Percentiles rank a stretch among this genome's conserved stretches.
phyloP scores from a whole-genome alignment of 2,888 invertebrate genomes.

The Leptopilina drosophilae region DNA sequence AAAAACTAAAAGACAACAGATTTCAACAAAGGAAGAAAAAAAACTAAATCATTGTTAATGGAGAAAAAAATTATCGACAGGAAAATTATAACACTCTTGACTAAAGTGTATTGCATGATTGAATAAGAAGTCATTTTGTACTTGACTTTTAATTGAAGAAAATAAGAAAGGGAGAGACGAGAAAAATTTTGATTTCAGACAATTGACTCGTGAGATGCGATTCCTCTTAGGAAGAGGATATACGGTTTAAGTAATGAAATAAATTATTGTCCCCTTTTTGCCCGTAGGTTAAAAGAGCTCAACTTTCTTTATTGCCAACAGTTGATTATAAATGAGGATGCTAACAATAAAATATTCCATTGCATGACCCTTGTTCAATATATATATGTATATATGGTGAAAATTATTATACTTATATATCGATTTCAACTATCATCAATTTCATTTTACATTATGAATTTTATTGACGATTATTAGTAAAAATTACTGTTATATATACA shows the following conservation, averaged over 20 bases:
- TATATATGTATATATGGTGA: not conserved
- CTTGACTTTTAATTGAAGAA: too few relatives aligned
- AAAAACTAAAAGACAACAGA: too few relatives aligned
- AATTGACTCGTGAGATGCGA: not conserved
- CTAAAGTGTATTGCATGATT: too few relatives aligned
- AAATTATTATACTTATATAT: constrained; percentile 1
- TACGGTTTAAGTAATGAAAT: constrained; percentile 11
- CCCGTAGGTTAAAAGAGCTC: constrained; percentile 15
- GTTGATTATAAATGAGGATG: constrained; percentile 25
- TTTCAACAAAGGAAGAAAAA: too few relatives aligned
- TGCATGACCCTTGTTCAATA: constrained; percentile 9
- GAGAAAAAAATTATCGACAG: too few relatives aligned
- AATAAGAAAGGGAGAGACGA: too few relatives aligned
- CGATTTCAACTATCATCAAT: not conserved
- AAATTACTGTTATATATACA: not conserved
- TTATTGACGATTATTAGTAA: not conserved
- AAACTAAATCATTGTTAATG: too few relatives aligned
- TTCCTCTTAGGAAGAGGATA: not conserved
- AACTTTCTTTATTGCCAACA: constrained; percentile 28
- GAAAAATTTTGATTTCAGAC: too few relatives aligned
- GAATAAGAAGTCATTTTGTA: too few relatives aligned
- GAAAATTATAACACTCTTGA: too few relatives aligned
- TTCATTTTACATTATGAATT: constrained; percentile 5
- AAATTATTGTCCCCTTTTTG: constrained; percentile 11
- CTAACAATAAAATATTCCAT: constrained; percentile 22